Conservation (phyloP, 2,797 vertebrate genomes). For the Anniella stebbinsi region DNA sequence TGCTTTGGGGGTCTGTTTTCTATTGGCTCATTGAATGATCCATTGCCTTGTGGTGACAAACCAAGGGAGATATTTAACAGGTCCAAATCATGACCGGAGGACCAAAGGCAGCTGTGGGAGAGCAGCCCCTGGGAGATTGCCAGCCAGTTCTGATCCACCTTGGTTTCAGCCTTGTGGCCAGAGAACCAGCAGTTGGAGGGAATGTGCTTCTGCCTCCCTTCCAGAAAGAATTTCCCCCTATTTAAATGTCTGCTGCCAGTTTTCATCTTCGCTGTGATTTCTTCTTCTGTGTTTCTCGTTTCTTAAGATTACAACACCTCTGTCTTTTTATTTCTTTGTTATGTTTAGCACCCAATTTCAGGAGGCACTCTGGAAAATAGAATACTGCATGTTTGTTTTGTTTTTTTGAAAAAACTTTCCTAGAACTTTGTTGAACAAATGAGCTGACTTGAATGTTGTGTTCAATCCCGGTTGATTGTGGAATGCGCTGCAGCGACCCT, state of each 20-base stretch:
- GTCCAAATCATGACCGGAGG: neutral
- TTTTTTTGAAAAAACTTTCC: neutral
- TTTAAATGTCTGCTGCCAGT: neutral
- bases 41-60: too few species aligned
- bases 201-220: neutral
- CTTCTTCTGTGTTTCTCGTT: too few species aligned
- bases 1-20: neutral
- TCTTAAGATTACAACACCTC: neutral
- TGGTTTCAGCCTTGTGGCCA: neutral
- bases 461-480: neutral
- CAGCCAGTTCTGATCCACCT: neutral
- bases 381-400: neutral
- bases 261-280: neutral
- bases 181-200: neutral
- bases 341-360: neutral
- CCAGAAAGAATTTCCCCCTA: neutral
- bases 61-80: neutral
- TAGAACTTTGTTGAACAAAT: neutral
- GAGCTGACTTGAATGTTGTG: neutral
- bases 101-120: neutral
- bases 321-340: neutral
- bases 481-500: neutral
- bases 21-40: neutral
- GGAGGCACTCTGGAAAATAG: too few species aligned
- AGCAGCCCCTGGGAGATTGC: neutral